Base-by-base conservation (phyloP, 2,888 invertebrate genomes). In the Andrena marginata region DNA sequence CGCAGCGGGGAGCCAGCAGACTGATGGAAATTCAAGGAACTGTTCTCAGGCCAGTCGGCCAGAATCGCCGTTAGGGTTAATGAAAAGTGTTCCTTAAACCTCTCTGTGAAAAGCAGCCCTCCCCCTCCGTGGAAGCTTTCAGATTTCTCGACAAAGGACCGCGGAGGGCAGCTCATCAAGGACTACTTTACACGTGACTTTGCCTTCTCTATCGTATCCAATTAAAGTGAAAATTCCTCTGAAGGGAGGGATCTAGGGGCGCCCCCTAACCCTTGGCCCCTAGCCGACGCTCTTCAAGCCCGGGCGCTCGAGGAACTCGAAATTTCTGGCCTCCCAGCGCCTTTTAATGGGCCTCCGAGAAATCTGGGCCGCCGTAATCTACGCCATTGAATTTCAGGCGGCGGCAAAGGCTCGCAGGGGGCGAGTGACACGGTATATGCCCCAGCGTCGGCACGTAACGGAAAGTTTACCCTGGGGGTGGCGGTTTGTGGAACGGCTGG, bases 401-500 rank as follows among this genome's bases (percentile, higher is more conserved):
- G 10, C 77, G 20, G 26, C 51, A 6, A 56, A 13, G 26, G 64
- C 31, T 81, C 26, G 69, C 31, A n/a, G 51, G 26, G 54, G 29
- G 16, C 23, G n/a, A 64, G 54, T 26, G 64, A 62, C 79, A 72
- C 65, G 79, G 75, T 80, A 84, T 75, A 72, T 70, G 20, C 29
- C 20, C 23, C 13, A 59, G 70, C 31, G 62, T 23, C 76, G 71
- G 42, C 65, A 80, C 76, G 80, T 84, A 85, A 83, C 73, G 68
- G 69, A 82, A 87, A 84, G 80, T 84, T 82, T 75, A 49, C 51
- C 63, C 76, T 31, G 48, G 72, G 76, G 74, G 77, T 63, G 78
- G 33, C 42, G 68, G 76, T 84, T 87, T 85, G 79, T 85, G 72
- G 84, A 75, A 84, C 84, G 77, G 70, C 76, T 68, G 60, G 68